A percentile compares a stretch with the other conserved stretches of the same genome.
Conservation (phyloP, 92 coral and sea anemone genomes). For the Porites rus region DNA sequence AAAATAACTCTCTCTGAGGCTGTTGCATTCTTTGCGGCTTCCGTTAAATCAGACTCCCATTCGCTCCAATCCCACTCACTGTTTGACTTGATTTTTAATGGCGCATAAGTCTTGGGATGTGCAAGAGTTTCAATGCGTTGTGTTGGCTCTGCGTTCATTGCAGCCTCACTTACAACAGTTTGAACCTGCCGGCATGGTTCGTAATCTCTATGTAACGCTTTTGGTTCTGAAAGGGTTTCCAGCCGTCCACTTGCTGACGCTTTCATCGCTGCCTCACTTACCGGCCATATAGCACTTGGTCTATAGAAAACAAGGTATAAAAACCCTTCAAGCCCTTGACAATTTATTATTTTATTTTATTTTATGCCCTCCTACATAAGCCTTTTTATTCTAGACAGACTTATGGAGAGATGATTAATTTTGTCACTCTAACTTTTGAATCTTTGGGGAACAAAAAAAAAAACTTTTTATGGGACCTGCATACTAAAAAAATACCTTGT, state of each 20-base stretch:
- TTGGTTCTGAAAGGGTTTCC: slow-evolving; percentile 86
- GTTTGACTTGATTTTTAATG: slow-evolving; percentile 82
- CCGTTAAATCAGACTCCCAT: slow-evolving; percentile 86
- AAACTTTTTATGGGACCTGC: too few species aligned
- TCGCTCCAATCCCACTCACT: slow-evolving; percentile 99
- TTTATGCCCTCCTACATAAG: too few species aligned
- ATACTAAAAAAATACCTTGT: too few species aligned
- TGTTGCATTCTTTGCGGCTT: slow-evolving; percentile 85
- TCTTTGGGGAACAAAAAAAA: too few species aligned
- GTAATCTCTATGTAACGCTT: slow-evolving; percentile 88
- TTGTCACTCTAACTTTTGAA: too few species aligned
- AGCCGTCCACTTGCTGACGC: slow-evolving; percentile 78
- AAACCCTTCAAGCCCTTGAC: not conserved
- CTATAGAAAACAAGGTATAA: slow-evolving; percentile 37
- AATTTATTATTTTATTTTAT: not conserved
- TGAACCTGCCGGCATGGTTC: slow-evolving; percentile 87
- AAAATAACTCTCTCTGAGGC: slow-evolving; percentile 80
- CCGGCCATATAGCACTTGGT: slow-evolving; percentile 92
- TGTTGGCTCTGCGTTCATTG: slow-evolving; percentile 79
- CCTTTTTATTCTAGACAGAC: too few species aligned
- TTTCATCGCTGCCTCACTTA: slow-evolving; percentile 80
- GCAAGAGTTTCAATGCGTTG: slow-evolving; percentile 77
- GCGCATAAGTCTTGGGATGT: slow-evolving; percentile 76
- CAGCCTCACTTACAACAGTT: slow-evolving; percentile 80
- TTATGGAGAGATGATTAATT: too few species aligned